These are phyloP conservation scores for Leptinotarsa haldemani DNA, from an alignment of 2,888 invertebrate species.

Conservation along the genomic window DNA sequence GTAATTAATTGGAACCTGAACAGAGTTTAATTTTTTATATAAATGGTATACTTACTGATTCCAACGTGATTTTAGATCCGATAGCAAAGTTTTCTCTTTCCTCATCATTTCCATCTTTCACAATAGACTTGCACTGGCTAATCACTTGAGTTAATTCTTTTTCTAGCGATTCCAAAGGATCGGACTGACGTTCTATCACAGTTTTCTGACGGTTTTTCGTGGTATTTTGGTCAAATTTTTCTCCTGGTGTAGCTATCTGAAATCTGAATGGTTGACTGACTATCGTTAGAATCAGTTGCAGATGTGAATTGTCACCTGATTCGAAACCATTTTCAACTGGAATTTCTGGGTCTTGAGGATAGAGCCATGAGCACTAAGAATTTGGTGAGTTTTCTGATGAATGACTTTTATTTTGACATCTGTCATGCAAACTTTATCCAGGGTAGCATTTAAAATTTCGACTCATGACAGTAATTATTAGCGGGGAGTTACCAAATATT, in stretches of 20 bases:
- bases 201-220: background rate
- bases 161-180: constrained; percentile 28
- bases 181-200: background rate
- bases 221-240: background rate
- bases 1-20: too few relatives aligned
- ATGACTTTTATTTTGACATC: background rate
- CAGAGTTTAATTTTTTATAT: background rate
- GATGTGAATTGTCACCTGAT: constrained; percentile 7
- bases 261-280: constrained; percentile 19
- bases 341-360: constrained; percentile 2
- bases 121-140: constrained; percentile 10
- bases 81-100: background rate
- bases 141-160: constrained; percentile 28
- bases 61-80: background rate
- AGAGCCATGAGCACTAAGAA: constrained; percentile 11
- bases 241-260: background rate
- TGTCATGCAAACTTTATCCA: background rate
- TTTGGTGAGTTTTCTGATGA: background rate
- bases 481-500: too few relatives aligned
- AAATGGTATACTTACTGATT: constrained; percentile 13
- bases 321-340: constrained; percentile 11
- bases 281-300: constrained; percentile 6
- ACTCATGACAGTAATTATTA: background rate
- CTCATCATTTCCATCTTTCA: background rate
- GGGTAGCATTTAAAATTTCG: background rate